Evolutionary conservation across 2,888 invertebrate species (phyloP).

Genomic region (Aphidoletes aphidimyza): DNA sequence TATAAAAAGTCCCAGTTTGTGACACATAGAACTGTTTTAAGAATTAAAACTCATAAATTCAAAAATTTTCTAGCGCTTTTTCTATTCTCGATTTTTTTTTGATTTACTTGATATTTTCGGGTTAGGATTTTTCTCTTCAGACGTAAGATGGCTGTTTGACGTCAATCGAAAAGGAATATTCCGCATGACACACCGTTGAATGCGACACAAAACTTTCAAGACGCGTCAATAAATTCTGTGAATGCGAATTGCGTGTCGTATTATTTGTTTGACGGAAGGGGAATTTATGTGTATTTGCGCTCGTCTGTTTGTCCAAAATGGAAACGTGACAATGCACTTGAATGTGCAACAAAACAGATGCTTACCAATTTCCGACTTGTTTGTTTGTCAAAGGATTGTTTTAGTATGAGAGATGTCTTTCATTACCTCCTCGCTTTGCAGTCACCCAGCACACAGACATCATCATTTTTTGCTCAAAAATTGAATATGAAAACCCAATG

Average conservation of each 20-base stretch:
- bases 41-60: background rate
- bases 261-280: constrained; percentile 5
- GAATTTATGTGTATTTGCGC: constrained; percentile 10
- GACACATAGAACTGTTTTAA: background rate
- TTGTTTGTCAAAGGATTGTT: background rate
- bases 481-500: constrained; percentile 2
- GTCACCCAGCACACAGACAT: background rate
- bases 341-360: constrained; percentile 40
- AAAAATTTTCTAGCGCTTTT: background rate
- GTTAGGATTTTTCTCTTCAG: background rate
- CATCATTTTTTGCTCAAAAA: background rate
- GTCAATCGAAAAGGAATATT: too few relatives aligned
- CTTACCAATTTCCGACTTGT: background rate
- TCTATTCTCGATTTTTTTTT: background rate
- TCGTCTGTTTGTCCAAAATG: constrained; percentile 16
- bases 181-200: background rate
- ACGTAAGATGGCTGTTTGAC: too few relatives aligned
- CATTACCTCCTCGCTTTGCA: background rate
- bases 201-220: background rate
- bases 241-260: constrained; percentile 1
- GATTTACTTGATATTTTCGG: background rate
- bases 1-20: background rate
- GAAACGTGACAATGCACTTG: constrained; percentile 48
- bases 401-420: background rate
- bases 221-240: background rate